A percentile compares a stretch with the other conserved stretches of the same genome.
phyloP scores from a whole-genome alignment of 2,113 vertebrate species.

The Pampusana beccarii region DNA sequence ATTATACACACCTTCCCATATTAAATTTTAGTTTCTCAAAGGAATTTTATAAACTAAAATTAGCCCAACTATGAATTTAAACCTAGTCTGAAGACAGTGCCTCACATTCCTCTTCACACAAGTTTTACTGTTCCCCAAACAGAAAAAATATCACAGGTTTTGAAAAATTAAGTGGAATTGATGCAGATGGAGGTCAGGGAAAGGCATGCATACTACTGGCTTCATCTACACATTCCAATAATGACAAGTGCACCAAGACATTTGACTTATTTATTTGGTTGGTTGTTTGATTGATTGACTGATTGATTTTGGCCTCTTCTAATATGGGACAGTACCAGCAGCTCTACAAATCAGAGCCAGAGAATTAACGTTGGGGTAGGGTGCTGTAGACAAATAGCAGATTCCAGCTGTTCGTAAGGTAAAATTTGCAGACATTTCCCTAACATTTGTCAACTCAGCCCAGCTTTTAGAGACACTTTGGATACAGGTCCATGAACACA shows the following conservation, averaged over 20 bases:
- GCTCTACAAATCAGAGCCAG: neutral
- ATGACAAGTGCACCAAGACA: neutral
- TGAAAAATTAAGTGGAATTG: neutral
- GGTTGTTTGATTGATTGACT: no score
- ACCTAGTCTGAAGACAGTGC: neutral
- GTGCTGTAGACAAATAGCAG: neutral
- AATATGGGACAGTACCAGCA: neutral
- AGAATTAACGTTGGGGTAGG: neutral
- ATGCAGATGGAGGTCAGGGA: neutral
- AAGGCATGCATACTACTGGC: neutral
- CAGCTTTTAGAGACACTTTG: neutral
- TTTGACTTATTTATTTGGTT: neutral
- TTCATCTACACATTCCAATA: neutral
- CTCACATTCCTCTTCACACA: neutral
- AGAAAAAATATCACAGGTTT: neutral
- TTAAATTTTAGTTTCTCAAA: constrained; percentile 22
- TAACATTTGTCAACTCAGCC: neutral
- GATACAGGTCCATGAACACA: fast-evolving
- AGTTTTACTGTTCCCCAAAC: neutral
- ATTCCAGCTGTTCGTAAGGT: neutral
- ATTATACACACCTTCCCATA: neutral
- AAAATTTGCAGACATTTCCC: neutral
- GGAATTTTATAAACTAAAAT: constrained; percentile 36
- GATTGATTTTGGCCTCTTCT: neutral
- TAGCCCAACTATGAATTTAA: neutral